A percentile compares a stretch with the other conserved stretches of the same genome.
Conservation (phyloP, 1,140 invertebrate species). For the Stegodyphus dumicola region DNA sequence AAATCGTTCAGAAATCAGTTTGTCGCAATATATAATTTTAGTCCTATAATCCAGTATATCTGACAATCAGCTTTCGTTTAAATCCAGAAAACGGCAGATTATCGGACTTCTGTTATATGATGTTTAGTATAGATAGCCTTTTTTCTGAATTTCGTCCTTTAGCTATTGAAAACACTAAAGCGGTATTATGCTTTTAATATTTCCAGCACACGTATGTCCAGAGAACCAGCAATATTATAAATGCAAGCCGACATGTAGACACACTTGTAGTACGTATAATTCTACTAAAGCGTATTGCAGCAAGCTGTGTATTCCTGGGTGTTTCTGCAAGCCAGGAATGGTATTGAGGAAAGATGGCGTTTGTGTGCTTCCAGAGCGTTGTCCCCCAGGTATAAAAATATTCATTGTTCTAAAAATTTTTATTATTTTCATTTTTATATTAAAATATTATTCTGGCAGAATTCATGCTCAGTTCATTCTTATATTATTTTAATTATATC, state of each 20-base stretch:
- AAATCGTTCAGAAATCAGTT: no score
- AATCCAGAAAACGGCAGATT: no score
- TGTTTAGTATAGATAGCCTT: no score
- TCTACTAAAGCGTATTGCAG: neutral
- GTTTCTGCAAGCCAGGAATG: constrained; percentile 17
- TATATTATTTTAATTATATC: no score
- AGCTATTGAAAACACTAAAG: no score
- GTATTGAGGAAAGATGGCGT: constrained; percentile 2
- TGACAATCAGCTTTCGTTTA: no score
- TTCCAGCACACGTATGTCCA: neutral
- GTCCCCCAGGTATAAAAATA: neutral
- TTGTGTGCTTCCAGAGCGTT: neutral
- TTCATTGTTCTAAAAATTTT: neutral
- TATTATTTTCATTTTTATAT: neutral
- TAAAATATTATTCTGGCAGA: neutral
- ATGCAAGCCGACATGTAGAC: constrained; percentile 19
- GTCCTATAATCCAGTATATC: no score
- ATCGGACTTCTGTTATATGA: no score
- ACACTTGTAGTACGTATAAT: neutral
- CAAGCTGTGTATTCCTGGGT: neutral
- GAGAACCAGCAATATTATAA: constrained; percentile 19
- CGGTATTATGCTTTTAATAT: no score
- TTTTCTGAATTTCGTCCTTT: no score
- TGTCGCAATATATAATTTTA: no score
- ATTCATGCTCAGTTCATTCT: no score